phyloP scores from a whole-genome alignment of 2,113 vertebrate genomes.

The Shinisaurus crocodilurus region DNA sequence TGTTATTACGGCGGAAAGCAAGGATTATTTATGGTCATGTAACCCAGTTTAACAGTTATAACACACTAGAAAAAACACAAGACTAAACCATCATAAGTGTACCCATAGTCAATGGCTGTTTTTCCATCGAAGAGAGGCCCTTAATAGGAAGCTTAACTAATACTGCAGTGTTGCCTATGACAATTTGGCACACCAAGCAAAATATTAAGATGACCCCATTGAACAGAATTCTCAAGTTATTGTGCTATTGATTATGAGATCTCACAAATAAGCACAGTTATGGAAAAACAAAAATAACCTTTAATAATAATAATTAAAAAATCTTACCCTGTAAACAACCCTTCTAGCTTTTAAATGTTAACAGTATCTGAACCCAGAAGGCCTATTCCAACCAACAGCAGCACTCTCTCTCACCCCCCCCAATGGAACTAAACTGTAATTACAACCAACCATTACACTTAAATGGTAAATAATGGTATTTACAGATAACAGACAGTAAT shows the following conservation, averaged over 20 bases:
- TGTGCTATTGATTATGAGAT: background rate
- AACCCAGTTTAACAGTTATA: background rate
- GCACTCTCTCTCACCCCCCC: fast-evolving
- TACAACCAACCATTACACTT: background rate
- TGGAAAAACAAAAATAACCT: background rate
- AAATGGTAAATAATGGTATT: background rate
- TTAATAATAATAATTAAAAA: fast-evolving
- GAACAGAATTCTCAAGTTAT: background rate
- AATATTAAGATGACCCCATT: background rate
- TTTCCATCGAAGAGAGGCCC: background rate
- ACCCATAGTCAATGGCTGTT: background rate
- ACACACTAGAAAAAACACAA: background rate
- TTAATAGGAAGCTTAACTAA: background rate
- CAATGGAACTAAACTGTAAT: background rate
- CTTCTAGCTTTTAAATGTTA: background rate
- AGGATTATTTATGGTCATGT: background rate
- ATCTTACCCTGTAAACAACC: background rate
- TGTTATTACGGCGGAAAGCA: background rate
- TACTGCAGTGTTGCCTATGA: background rate
- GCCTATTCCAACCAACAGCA: background rate
- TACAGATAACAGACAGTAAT: background rate
- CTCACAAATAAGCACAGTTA: background rate
- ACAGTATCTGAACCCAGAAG: background rate
- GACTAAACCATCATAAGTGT: background rate
- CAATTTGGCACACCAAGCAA: background rate